Evolutionary conservation across 2,888 invertebrate genomes (phyloP), one percentile per base, ranked within the genome.

Genomic region (Drosophila kokeensis): DNA sequence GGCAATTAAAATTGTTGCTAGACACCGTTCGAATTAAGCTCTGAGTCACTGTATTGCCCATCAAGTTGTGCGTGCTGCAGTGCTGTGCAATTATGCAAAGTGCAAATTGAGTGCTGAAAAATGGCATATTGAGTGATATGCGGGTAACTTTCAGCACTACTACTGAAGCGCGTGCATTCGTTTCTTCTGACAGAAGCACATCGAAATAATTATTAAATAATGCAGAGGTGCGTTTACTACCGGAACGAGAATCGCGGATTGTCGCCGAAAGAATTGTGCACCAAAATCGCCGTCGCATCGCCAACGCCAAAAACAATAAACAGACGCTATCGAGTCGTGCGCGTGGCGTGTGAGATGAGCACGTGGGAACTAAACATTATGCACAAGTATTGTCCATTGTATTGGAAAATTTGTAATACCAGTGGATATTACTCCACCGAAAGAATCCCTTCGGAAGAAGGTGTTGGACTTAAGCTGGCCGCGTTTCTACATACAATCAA

Each of bases 141-240:
- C 15, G 2, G 3, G 48, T n/a, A 10, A 18, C 49, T 49, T 38
- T 3, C 29, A 63, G 4, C 77, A 76, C 71, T 50, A 76, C 71
- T 50, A 1, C 0, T 4, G 0, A 38, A 50, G 27, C 29, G 13
- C 32, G 53, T 21, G 1, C 6, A 42, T 40, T 57, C 15, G 15
- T 54, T 54, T 49, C 21, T 49, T 40, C n/a, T n/a, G 2, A 5
- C 27, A 29, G 3, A 18, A 6, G 2, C 0, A 11, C 4, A 11
- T 24, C 27, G 24, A 45, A 30, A 30, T 21, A 36, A 18, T 7
- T n/a, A 27, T 45, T 40, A 18, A 6, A 52, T 1, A 2, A 79
- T 76, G 74, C 76, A 76, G 29, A 50, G 61, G 34, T 59, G 38
- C 30, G 15, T 69, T 4, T 65, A 65, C 18, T 55, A 38, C 8